A percentile compares a stretch with the other conserved stretches of the same genome.
These are phyloP conservation scores for Apodemus agrarius DNA, from an alignment of 2,797 vertebrate genomes.

Conservation along the genomic window DNA sequence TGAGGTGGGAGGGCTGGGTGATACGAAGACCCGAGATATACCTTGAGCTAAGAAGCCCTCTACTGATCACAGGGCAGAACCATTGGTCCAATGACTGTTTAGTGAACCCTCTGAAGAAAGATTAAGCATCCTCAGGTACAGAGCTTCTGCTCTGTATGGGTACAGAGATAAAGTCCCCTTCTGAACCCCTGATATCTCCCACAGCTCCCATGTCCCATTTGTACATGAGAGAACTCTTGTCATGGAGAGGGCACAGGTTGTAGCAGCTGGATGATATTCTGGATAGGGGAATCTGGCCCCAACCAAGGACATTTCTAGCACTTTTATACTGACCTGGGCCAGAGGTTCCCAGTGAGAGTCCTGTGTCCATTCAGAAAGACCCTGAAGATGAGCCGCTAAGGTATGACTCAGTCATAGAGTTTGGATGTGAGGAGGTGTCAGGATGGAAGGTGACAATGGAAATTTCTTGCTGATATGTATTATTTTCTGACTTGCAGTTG, in stretches of 20 bases:
- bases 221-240: not conserved
- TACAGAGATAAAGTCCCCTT: not conserved
- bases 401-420: conserved; percentile 30
- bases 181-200: not conserved
- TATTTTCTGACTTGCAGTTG: not conserved
- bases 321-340: not conserved
- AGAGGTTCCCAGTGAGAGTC: not conserved
- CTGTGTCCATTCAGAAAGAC: not conserved
- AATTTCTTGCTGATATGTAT: not conserved
- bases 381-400: not conserved
- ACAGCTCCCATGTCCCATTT: not conserved
- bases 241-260: not conserved
- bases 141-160: not conserved
- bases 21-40: not conserved
- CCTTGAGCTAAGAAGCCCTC: not conserved
- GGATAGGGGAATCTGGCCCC: not conserved
- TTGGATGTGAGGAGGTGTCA: not conserved
- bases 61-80: not conserved
- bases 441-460: not conserved
- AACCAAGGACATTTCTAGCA: not conserved
- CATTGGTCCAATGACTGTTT: not conserved
- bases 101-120: not conserved
- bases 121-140: not conserved
- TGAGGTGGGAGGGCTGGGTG: not conserved
- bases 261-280: not conserved